Conservation (phyloP, 2,797 vertebrate genomes). For the Glossophaga mutica region DNA sequence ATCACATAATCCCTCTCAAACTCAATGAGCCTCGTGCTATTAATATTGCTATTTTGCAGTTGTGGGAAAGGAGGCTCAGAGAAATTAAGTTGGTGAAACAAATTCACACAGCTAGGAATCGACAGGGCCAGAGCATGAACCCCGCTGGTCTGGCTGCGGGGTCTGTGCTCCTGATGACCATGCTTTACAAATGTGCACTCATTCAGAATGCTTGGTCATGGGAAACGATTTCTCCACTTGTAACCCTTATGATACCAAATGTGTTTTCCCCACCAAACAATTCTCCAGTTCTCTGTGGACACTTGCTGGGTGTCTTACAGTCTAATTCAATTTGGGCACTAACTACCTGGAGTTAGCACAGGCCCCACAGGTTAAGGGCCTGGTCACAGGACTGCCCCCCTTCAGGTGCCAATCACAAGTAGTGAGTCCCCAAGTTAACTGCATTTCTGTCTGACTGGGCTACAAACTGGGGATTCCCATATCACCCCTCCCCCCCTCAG, state of each 20-base stretch:
- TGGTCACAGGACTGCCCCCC: neutral
- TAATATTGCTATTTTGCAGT: neutral
- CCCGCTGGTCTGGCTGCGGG: fast-evolving
- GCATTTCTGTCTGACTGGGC: neutral
- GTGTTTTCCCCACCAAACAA: neutral
- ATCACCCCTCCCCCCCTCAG: neutral
- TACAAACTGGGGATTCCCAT: neutral
- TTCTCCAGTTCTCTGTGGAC: neutral
- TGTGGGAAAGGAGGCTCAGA: neutral
- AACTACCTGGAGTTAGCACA: neutral
- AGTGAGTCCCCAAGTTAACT: neutral
- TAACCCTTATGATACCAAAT: neutral
- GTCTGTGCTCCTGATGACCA: neutral
- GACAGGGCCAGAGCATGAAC: neutral
- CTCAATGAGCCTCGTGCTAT: neutral
- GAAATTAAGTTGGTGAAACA: neutral
- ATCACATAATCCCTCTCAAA: neutral
- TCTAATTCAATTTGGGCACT: neutral
- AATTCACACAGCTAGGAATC: neutral
- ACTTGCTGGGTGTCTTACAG: neutral
- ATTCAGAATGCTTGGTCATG: neutral
- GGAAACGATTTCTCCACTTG: neutral
- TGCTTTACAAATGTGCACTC: neutral
- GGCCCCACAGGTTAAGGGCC: neutral
- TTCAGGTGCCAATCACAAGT: neutral